Conservation (phyloP, 2,888 invertebrate species). For the Epinotia nisella region DNA sequence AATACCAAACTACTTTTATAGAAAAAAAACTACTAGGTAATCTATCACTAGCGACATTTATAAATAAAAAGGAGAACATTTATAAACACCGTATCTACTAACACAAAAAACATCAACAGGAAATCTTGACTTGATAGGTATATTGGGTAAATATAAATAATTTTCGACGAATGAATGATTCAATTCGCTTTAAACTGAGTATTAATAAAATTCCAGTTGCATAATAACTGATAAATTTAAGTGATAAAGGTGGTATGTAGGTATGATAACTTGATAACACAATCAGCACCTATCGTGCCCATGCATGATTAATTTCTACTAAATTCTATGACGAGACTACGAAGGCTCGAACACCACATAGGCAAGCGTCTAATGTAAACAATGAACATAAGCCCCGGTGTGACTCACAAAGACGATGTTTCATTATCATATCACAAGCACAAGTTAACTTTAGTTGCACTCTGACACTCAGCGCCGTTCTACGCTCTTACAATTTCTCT, state of each 20-base stretch:
- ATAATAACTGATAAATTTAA: conserved; percentile 28
- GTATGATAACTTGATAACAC: conserved; percentile 25
- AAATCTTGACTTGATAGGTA: conserved; percentile 5
- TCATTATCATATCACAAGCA: conserved; percentile 81
- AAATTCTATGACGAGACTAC: conserved; percentile 65
- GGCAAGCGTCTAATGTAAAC: conserved; percentile 70
- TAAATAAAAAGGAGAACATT: background rate
- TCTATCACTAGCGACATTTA: background rate
- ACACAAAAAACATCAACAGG: conserved; percentile 15
- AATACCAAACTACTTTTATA: background rate
- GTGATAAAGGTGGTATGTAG: conserved; percentile 7
- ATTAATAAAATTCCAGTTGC: conserved; percentile 10
- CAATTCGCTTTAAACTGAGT: conserved; percentile 5
- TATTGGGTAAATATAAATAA: background rate
- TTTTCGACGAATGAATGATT: conserved; percentile 23
- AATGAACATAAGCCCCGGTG: conserved; percentile 79
- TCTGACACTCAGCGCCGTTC: conserved; percentile 71
- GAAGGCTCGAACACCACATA: conserved; percentile 59
- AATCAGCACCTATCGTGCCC: conserved; percentile 49
- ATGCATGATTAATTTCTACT: conserved; percentile 68
- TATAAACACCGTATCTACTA: background rate
- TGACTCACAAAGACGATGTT: conserved; percentile 83
- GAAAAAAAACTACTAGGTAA: background rate
- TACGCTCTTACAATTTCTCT: conserved; percentile 55
- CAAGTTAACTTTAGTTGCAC: conserved; percentile 75